These are phyloP conservation scores for Noctua comes DNA, from an alignment of 2,888 invertebrate genomes.

Conservation along the genomic window DNA sequence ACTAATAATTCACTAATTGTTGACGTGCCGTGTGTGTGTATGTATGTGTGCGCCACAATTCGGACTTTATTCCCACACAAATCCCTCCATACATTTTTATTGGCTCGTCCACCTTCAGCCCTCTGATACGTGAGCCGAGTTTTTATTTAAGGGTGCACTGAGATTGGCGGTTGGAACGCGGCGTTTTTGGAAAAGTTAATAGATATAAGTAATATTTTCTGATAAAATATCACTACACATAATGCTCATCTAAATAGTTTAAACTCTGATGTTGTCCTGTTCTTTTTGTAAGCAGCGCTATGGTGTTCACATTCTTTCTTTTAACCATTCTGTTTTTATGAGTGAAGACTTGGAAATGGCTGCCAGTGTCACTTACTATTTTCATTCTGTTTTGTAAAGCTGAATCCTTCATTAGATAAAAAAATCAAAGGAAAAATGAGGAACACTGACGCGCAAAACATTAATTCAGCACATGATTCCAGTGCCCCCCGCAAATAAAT, in stretches of 20 bases:
- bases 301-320: not conserved
- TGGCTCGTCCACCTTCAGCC: constrained; percentile 87
- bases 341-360: not conserved
- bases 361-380: not conserved
- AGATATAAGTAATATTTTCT: not conserved
- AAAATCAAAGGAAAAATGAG: not conserved
- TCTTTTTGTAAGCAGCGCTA: not conserved
- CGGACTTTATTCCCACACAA: constrained; percentile 82
- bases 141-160: constrained; percentile 61
- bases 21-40: constrained; percentile 71
- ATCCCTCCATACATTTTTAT: constrained; percentile 90
- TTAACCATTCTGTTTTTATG: not conserved
- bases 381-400: not conserved
- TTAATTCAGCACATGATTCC: not conserved
- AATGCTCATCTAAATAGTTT: not conserved
- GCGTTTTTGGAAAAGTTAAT: not conserved
- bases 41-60: constrained; percentile 69
- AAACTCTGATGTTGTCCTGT: not conserved
- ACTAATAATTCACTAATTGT: constrained; percentile 84
- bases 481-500: not conserved
- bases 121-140: constrained; percentile 81
- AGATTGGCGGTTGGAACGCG: constrained; percentile 15
- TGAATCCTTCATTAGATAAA: too few species aligned
- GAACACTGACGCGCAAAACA: not conserved
- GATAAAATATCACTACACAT: not conserved